Evolutionary conservation across 2,888 invertebrate species (phyloP).

Genomic region (Cephus sareptanus): DNA sequence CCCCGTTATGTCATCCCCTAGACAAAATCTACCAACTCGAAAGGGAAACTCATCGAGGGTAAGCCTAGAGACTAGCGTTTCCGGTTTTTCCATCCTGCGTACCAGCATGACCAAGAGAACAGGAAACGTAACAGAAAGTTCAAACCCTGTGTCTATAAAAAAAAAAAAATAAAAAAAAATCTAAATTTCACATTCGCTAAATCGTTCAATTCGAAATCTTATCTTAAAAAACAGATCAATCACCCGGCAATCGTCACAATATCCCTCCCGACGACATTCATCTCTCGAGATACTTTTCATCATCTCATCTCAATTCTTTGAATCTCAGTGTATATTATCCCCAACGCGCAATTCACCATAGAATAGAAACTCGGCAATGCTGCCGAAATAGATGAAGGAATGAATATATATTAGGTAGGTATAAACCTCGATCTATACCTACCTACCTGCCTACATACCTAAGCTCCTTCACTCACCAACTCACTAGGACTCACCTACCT

Average conservation of each 20-base stretch:
- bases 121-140: background rate
- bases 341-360: background rate
- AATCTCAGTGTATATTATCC: background rate
- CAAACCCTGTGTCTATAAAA: background rate
- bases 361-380: background rate
- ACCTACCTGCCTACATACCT: conserved; percentile 11
- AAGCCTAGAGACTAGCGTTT: background rate
- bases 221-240: no score
- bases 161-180: background rate
- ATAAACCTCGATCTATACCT: conserved; percentile 26
- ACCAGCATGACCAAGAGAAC: background rate
- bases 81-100: background rate
- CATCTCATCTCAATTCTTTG: background rate
- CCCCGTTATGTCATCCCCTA: conserved; percentile 6
- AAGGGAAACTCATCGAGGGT: background rate
- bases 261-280: background rate
- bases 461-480: conserved; percentile 38
- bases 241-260: background rate
- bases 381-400: conserved; percentile 14
- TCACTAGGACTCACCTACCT: conserved; percentile 47
- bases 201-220: background rate
- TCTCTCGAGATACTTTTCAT: background rate
- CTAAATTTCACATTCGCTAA: background rate
- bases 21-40: background rate
- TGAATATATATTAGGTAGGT: conserved; percentile 52